Evolutionary conservation across 1,140 invertebrate species (phyloP).

Genomic region (Lordiphosa stackelbergi): DNA sequence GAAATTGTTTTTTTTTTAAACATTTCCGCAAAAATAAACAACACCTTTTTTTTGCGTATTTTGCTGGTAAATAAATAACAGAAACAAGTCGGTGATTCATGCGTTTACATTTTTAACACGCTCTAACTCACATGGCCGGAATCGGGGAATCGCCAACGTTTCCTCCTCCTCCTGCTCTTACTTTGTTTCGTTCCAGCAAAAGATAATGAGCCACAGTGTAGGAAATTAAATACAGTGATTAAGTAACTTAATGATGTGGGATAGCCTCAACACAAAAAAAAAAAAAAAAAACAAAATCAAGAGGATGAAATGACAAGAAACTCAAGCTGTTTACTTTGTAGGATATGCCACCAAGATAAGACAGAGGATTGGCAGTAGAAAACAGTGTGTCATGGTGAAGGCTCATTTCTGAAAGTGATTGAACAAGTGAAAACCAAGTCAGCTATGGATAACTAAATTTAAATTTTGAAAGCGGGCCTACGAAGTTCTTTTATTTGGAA

Average conservation of each 20-base stretch:
- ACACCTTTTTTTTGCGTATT: no score
- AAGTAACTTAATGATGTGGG: slow-evolving; percentile 73
- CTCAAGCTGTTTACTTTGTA: slow-evolving; percentile 1
- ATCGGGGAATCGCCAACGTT: slow-evolving; percentile 19
- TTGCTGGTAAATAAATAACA: slow-evolving; percentile 32
- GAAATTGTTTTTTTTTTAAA: slow-evolving; percentile 23
- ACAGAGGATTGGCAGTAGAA: no score
- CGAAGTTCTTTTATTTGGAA: no score
- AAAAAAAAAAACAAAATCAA: background rate
- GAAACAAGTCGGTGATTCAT: slow-evolving; percentile 63
- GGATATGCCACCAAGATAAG: background rate
- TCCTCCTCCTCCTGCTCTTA: slow-evolving; percentile 16
- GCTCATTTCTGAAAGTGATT: no score
- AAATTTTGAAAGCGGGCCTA: no score
- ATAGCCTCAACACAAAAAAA: slow-evolving; percentile 31
- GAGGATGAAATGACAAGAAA: slow-evolving; percentile 5
- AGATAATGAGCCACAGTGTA: slow-evolving; percentile 64
- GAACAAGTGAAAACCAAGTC: no score
- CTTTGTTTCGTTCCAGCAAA: slow-evolving; percentile 27
- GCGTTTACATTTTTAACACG: slow-evolving; percentile 57
- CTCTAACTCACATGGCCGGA: slow-evolving; percentile 56
- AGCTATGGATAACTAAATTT: no score
- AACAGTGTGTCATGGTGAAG: no score
- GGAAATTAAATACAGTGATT: slow-evolving; percentile 74
- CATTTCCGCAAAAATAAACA: slow-evolving; percentile 62